These are phyloP conservation scores for Hippoglossus stenolepis DNA, from an alignment of 2,113 vertebrate species.

Conservation along the genomic window DNA sequence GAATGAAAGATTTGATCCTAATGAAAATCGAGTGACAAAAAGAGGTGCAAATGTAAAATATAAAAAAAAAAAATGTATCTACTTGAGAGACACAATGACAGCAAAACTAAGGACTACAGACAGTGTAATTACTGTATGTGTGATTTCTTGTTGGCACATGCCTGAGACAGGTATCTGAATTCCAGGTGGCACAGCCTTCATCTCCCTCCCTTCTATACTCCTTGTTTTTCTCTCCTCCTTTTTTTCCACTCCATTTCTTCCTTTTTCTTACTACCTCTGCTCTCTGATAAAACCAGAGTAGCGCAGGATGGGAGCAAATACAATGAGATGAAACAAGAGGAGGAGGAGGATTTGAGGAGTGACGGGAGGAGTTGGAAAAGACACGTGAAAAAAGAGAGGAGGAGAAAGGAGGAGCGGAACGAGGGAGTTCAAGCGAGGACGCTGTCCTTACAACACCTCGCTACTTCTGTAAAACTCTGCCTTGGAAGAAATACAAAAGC, in stretches of 20 bases:
- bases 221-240: background rate
- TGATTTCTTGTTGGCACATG: conserved; percentile 23
- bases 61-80: background rate
- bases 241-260: conserved; percentile 12
- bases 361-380: conserved; percentile 30
- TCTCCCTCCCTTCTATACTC: background rate
- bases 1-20: too few relatives aligned
- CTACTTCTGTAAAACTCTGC: conserved; percentile 7
- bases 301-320: background rate
- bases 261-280: background rate
- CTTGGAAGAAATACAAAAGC: conserved; percentile 18
- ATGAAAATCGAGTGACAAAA: background rate
- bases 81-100: background rate
- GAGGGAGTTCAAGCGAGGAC: conserved; percentile 72
- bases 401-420: conserved; percentile 25
- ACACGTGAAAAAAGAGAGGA: background rate
- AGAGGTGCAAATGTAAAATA: background rate
- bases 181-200: conserved; percentile 8
- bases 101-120: background rate
- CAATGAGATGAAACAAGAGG: conserved; percentile 16
- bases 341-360: conserved; percentile 3
- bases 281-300: background rate
- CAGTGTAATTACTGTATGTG: conserved; percentile 5
- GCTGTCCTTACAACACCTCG: conserved; percentile 55
- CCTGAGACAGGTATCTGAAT: conserved; percentile 14